Evolutionary conservation across 2,888 invertebrate genomes (phyloP), one percentile per base, ranked within the genome.

Genomic region (Caenorhabditis drosophilae): DNA sequence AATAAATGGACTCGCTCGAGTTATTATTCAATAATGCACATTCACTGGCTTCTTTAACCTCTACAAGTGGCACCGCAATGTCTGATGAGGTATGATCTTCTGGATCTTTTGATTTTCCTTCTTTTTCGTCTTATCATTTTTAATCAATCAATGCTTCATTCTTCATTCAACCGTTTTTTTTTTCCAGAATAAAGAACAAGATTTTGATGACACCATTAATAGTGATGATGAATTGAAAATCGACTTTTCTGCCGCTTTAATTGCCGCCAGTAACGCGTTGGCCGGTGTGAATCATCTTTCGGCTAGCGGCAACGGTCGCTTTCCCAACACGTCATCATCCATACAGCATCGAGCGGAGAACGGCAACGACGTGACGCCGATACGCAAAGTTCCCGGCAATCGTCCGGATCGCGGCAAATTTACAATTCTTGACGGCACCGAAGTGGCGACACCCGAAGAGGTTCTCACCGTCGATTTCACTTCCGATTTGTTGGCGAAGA

Each of bases 341-440:
- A n/a, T n/a, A n/a, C n/a, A n/a, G n/a, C n/a, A n/a, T n/a, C n/a
- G n/a, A n/a, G 38, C 38, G 7, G 9, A 38, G 25, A 61, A 61
- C 40, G 49, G 53, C 15, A 53, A 50, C 2, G 50, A 53, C 23
- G 36, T 44, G 16, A 56, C 62, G 11, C 62, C 62, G 0, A 44
- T 62, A 4, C 25, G 62, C n/a, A 62, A 62, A 44, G 47, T 47
- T 3, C 62, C 62, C 26, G 55, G 55, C 51, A 51, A 25, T 41
- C 70, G 73, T 1, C 70, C 73, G 7, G 73, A 73, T 31, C 61
- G 73, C 1, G 73, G 73, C 18, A 67, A 68, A 46, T 73, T 73
- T 46, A 73, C 73, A 22, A 73, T 73, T 47, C 56, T 73, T 15
- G 73, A 73, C 26, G 67, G 54, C 7, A 57, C 50, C 7, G 60